Base-by-base conservation (phyloP, 2,888 invertebrate species). In the Patella ulyssiponensis region DNA sequence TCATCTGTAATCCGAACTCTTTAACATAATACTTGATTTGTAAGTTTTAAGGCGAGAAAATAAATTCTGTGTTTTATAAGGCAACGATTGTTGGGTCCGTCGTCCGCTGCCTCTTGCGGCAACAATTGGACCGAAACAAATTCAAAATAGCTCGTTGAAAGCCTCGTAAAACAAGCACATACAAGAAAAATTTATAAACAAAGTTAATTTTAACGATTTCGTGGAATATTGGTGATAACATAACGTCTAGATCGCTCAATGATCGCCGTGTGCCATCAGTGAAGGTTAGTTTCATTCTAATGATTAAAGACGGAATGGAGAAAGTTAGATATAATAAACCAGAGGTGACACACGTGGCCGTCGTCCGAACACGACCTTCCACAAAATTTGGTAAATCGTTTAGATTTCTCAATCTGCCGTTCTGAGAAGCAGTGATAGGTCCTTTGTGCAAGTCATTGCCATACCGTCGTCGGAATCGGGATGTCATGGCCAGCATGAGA, bases 271-370 rank as follows among this genome's bases (percentile, higher is more conserved):
- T 20, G 4, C 70, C 53, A 44, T 69, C 53, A 9, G 54, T 33
- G 53, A 80, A 82, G 33, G 27, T 73, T 23, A 76, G 71, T 51
- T 77, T 77, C 27, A 79, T 78, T 3, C 81, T 54, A 17, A 79
- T 72, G n/a, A 76, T 79, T 12, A 79, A 76, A 5, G 79, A 76
- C 7, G 83, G 83, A 52, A 82, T 64, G n/a, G 78, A 73, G 0
- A 83, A 58, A 14, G 20, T 73, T 2, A 81, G 75, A 75, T 81
- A 83, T 17, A 80, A 58, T 4, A 83, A 4, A 1, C 83, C 83
- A 14, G 76, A 75, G 0, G 80, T 58, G 14, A 82, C 75, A n/a
- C 80, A 80, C 33, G 80, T 69, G 33, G 71, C 27, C 3, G 83
- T 81, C 1, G 79, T 71, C 4, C 77, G 23, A 3, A 69, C 71